Conservation (phyloP, 1,140 invertebrate genomes). For the Drosophila simulans region DNA sequence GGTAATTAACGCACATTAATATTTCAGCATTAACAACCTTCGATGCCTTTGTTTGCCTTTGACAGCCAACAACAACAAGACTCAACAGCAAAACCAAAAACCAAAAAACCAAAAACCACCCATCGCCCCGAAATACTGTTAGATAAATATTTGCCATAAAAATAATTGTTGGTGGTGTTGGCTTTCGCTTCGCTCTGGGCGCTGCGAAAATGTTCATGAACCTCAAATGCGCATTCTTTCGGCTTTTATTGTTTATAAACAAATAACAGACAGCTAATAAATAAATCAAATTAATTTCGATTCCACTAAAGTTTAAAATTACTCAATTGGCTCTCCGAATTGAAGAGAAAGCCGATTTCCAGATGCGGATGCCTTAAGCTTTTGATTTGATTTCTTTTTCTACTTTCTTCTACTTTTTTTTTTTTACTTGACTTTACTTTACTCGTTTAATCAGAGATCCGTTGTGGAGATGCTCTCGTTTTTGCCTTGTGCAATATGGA, state of each 20-base stretch:
- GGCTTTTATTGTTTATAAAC: conserved; percentile 81
- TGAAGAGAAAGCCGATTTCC: background rate
- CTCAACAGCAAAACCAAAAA: background rate
- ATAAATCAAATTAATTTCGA: conserved; percentile 78
- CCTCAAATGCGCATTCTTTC: conserved; percentile 77
- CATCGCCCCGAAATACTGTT: conserved; percentile 63
- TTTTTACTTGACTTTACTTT: too few relatives aligned
- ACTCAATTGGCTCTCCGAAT: background rate
- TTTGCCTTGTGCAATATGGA: conserved; percentile 17
- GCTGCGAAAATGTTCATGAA: conserved; percentile 74
- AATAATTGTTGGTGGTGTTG: conserved; percentile 56
- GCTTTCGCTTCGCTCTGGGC: conserved; percentile 25
- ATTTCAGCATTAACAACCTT: conserved; percentile 78
- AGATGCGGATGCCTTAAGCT: background rate
- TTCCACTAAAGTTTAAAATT: conserved; percentile 11
- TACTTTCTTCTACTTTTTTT: too few relatives aligned
- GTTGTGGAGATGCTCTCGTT: background rate
- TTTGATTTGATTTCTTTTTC: too few relatives aligned
- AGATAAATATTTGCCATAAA: conserved; percentile 82
- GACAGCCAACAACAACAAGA: conserved; percentile 19
- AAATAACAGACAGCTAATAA: conserved; percentile 79
- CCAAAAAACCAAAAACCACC: conserved; percentile 5
- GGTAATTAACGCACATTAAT: conserved; percentile 80
- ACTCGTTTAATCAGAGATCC: background rate
- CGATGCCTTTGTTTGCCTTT: conserved; percentile 75